Evolutionary conservation across 2,888 invertebrate genomes (phyloP).

Genomic region (Antheraea yamamai): DNA sequence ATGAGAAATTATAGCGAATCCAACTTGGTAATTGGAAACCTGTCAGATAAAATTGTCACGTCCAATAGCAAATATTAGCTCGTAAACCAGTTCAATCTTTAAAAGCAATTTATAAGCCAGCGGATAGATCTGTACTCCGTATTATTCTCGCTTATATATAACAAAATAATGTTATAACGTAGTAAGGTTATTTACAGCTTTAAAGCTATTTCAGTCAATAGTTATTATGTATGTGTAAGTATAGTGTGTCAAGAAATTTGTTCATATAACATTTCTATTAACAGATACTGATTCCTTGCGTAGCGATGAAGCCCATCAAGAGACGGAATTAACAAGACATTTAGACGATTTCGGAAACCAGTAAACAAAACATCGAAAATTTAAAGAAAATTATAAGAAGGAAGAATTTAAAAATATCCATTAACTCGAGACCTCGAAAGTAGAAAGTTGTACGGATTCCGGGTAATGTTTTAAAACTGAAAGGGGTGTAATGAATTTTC

Average conservation of each 20-base stretch:
- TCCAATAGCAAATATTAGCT: too few species aligned
- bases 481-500: neutral
- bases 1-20: too few species aligned
- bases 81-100: too few species aligned
- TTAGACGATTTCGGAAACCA: constrained; percentile 63
- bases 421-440: neutral
- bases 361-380: neutral
- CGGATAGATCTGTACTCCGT: too few species aligned
- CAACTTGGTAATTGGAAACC: too few species aligned
- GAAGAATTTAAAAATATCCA: neutral
- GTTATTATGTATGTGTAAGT: neutral
- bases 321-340: constrained; percentile 61
- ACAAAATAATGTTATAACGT: too few species aligned
- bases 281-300: constrained; percentile 63
- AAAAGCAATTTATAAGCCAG: too few species aligned
- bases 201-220: neutral
- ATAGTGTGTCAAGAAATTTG: neutral
- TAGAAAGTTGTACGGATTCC: neutral
- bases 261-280: constrained; percentile 24
- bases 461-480: neutral
- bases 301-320: constrained; percentile 66
- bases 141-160: too few species aligned
- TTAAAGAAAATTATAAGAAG: neutral
- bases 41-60: too few species aligned
- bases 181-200: too few species aligned